Evolutionary conservation across 2,113 vertebrate species (phyloP).

Genomic region (Cyprinodon variegatus): DNA sequence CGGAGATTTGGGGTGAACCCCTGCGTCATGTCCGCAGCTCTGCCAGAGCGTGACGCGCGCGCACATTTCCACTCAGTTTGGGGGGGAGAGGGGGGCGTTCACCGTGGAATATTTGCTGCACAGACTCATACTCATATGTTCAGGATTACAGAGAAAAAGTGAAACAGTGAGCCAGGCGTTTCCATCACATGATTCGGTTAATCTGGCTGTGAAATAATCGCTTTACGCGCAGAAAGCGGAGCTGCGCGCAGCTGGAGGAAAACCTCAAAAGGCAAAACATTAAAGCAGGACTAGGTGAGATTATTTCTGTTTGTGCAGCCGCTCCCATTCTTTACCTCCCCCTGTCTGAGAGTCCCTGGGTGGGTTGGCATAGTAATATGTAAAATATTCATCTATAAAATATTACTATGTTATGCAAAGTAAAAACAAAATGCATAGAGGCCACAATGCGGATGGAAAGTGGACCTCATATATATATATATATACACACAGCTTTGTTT

Average conservation of each 20-base stretch:
- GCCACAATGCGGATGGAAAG: too few relatives aligned
- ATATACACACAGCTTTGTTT: too few relatives aligned
- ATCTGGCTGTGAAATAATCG: conserved; percentile 44
- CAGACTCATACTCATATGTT: conserved; percentile 32
- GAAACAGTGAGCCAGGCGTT: conserved; percentile 9
- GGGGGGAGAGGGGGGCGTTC: conserved; percentile 40
- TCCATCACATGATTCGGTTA: conserved; percentile 48
- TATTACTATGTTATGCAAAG: too few relatives aligned
- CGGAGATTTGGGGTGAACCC: conserved; percentile 40
- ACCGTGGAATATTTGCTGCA: conserved; percentile 26
- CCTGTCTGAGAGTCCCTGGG: too few relatives aligned
- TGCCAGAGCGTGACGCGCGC: conserved; percentile 2
- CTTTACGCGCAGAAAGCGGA: neutral
- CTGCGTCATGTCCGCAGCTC: conserved; percentile 60
- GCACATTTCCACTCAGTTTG: neutral
- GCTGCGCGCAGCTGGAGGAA: conserved; percentile 54
- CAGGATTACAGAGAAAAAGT: conserved; percentile 4
- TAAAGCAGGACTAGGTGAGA: conserved; percentile 19
- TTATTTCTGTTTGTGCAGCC: neutral
- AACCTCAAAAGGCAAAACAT: conserved; percentile 16
- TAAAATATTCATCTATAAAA: too few relatives aligned
- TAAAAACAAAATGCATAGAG: too few relatives aligned
- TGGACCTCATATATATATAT: too few relatives aligned
- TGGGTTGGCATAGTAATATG: too few relatives aligned
- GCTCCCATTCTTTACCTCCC: neutral